These are phyloP conservation scores for Oplegnathus fasciatus DNA, from an alignment of 2,113 vertebrate species.

Conservation along the genomic window DNA sequence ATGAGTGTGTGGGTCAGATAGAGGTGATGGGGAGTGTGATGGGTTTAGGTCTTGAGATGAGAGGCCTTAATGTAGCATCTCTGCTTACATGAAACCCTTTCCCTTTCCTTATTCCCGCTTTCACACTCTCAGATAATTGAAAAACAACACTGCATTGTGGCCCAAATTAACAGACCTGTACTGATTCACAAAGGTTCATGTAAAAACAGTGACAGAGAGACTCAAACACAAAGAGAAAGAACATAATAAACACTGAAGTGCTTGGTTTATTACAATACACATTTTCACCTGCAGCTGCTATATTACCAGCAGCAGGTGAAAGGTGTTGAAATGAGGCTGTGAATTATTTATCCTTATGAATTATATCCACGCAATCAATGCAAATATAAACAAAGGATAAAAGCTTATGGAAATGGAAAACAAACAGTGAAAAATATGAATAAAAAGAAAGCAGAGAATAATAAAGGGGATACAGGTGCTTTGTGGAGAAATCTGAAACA, in stretches of 20 bases:
- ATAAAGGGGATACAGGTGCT: not conserved
- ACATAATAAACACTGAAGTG: slow-evolving; percentile 1
- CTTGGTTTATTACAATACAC: not conserved
- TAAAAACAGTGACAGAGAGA: not conserved
- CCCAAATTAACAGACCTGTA: slow-evolving; percentile 33
- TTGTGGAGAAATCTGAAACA: not conserved
- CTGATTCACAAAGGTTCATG: slow-evolving; percentile 3
- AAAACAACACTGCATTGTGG: slow-evolving; percentile 40
- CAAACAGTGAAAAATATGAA: not conserved
- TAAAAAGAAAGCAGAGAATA: not conserved
- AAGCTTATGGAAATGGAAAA: not conserved
- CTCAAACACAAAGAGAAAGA: slow-evolving; percentile 13
- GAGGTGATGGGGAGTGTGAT: slow-evolving; percentile 24
- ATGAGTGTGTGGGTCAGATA: slow-evolving; percentile 23
- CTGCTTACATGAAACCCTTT: slow-evolving; percentile 59
- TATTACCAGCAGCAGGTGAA: not conserved
- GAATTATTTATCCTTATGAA: slow-evolving; percentile 3
- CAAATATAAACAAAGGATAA: slow-evolving; percentile 8
- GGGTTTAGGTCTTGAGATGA: slow-evolving; percentile 25
- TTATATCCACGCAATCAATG: not conserved
- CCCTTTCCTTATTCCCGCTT: slow-evolving; percentile 18
- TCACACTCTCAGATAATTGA: slow-evolving; percentile 20
- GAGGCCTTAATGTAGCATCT: slow-evolving; percentile 39
- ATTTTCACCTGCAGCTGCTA: not conserved
- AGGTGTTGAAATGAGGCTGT: not conserved